Conservation (phyloP, 2,888 invertebrate genomes). For the Torymus aiolomorphi region DNA sequence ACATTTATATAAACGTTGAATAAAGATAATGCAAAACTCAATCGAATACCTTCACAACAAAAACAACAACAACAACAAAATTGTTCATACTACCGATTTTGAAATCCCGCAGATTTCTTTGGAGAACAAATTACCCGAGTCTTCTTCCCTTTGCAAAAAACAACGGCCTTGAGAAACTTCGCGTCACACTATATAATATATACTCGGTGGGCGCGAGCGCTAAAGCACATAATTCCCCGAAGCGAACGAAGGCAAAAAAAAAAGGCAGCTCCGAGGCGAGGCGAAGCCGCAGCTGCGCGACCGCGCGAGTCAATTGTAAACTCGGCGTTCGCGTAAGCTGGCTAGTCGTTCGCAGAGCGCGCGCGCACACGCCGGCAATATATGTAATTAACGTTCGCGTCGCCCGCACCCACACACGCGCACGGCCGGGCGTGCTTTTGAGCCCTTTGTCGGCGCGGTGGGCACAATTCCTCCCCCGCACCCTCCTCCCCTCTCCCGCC, state of each 20-base stretch:
- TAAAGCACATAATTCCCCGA: slow-evolving; percentile 10
- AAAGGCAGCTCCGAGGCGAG: not conserved
- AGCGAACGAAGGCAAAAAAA: not conserved
- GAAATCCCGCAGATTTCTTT: no score
- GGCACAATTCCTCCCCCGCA: not conserved
- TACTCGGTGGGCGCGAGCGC: no score
- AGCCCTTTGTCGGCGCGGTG: not conserved
- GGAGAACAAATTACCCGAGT: no score
- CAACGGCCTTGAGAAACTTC: slow-evolving; percentile 19
- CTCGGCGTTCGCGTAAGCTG: slow-evolving; percentile 32
- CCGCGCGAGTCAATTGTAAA: slow-evolving; percentile 47
- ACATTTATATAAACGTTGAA: no score
- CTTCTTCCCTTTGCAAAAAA: not conserved
- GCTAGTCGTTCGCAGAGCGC: slow-evolving; percentile 12
- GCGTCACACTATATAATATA: not conserved
- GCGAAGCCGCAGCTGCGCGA: slow-evolving; percentile 28
- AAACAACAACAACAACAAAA: no score
- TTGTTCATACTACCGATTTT: no score
- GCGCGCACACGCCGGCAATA: no score
- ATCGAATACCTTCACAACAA: no score
- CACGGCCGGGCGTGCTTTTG: not conserved
- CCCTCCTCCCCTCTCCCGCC: not conserved
- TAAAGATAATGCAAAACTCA: no score
- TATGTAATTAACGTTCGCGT: slow-evolving; percentile 42
- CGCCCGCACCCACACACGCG: not conserved